A percentile compares a stretch with the other conserved stretches of the same genome.
Evolutionary conservation across 2,113 vertebrate genomes (phyloP).

Genomic region (Phoenicopterus ruber): DNA sequence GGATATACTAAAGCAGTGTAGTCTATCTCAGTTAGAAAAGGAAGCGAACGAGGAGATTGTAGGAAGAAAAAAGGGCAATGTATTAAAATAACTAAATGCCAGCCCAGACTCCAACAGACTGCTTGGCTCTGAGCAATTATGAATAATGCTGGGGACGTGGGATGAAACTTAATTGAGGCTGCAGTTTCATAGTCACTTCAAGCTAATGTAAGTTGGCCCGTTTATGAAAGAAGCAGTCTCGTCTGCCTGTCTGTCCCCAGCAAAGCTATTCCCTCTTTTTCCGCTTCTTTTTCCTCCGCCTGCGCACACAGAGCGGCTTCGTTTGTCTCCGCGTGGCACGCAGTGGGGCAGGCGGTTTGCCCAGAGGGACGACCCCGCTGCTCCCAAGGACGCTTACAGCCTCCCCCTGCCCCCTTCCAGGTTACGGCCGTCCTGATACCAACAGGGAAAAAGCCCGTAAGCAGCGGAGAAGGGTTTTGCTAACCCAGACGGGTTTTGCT

Average conservation of each 20-base stretch:
- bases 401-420: background rate
- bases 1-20: background rate
- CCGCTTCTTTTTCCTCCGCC: too few relatives aligned
- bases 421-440: background rate
- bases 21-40: background rate
- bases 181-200: slow-evolving; percentile 10
- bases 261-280: background rate
- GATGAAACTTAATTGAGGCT: slow-evolving; percentile 35
- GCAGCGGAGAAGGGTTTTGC: background rate
- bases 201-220: slow-evolving; percentile 4
- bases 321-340: background rate
- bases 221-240: background rate
- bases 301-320: background rate
- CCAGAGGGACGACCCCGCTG: background rate
- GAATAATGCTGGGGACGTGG: background rate
- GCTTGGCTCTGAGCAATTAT: background rate
- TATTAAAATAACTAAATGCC: slow-evolving; percentile 10
- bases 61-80: background rate
- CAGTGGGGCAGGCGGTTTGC: background rate
- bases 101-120: background rate
- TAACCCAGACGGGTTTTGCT: background rate
- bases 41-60: background rate
- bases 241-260: background rate
- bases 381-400: background rate
- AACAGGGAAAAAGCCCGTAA: background rate